These are phyloP conservation scores for Nasonia oneida DNA, from an alignment of 2,888 invertebrate species.

Conservation along the genomic window DNA sequence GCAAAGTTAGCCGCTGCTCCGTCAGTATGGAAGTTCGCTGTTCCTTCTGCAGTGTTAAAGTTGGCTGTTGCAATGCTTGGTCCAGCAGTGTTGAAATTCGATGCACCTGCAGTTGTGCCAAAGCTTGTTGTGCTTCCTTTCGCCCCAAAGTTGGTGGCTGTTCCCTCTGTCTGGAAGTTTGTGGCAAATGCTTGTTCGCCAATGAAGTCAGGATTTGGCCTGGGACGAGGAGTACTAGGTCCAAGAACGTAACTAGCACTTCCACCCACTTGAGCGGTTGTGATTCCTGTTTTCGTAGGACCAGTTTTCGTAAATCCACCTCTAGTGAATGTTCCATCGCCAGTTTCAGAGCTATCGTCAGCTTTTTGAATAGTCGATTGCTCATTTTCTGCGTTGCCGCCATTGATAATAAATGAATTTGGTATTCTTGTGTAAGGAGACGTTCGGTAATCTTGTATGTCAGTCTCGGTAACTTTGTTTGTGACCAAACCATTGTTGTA, in stretches of 20 bases:
- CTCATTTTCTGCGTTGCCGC: constrained; percentile 67
- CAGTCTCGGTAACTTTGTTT: constrained; percentile 73
- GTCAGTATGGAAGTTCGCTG: not conserved
- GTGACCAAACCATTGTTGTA: constrained; percentile 72
- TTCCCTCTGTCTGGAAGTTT: not conserved
- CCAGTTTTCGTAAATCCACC: constrained; percentile 76
- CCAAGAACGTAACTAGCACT: constrained; percentile 74
- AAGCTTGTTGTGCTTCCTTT: not conserved
- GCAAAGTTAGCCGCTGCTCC: not conserved
- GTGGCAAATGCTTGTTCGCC: constrained; percentile 73
- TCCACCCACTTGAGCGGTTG: constrained; percentile 74
- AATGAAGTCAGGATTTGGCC: constrained; percentile 70
- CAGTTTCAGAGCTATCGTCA: constrained; percentile 28
- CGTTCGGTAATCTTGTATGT: constrained; percentile 73
- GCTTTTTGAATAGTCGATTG: constrained; percentile 50
- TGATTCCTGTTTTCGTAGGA: constrained; percentile 74
- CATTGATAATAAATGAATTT: constrained; percentile 73
- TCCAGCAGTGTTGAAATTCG: not conserved
- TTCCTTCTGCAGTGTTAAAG: not conserved
- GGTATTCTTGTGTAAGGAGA: constrained; percentile 70
- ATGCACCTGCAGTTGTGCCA: not conserved
- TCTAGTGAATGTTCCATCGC: constrained; percentile 63
- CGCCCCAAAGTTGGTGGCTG: not conserved
- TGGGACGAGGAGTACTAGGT: constrained; percentile 66
- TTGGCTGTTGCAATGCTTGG: not conserved